A percentile compares a stretch with the other conserved stretches of the same genome.
Conservation (phyloP, 2,888 invertebrate genomes). For the Azorinus chamasolen region DNA sequence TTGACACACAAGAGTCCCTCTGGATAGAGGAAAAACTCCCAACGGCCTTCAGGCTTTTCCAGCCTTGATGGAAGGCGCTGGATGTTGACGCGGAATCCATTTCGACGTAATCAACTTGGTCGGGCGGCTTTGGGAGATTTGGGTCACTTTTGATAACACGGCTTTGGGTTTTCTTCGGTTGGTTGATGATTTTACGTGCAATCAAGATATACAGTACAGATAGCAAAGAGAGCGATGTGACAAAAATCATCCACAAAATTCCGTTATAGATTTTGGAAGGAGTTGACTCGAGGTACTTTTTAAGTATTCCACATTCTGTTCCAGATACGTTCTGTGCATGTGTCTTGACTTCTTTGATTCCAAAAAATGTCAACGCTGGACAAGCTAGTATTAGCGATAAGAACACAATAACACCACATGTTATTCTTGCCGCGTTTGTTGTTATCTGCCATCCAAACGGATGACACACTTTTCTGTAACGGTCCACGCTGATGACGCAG, state of each 20-base stretch:
- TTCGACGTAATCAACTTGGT: too few species aligned
- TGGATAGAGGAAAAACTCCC: too few species aligned
- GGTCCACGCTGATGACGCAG: conserved; percentile 51
- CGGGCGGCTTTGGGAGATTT: too few species aligned
- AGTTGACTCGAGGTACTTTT: conserved; percentile 30
- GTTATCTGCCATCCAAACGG: conserved; percentile 45
- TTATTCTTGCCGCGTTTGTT: conserved; percentile 25
- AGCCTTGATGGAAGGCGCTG: too few species aligned
- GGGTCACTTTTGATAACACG: too few species aligned
- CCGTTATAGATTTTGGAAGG: conserved; percentile 36
- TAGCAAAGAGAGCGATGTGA: conserved; percentile 20
- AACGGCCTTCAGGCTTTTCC: too few species aligned
- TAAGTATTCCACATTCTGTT: conserved; percentile 35
- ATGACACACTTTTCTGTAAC: conserved; percentile 52
- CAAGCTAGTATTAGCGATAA: conserved; percentile 35
- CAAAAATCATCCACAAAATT: conserved; percentile 45
- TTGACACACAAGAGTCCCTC: too few species aligned
- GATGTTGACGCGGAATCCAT: too few species aligned
- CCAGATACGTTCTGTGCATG: conserved; percentile 38
- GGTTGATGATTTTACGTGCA: conserved; percentile 32
- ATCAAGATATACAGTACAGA: conserved; percentile 38
- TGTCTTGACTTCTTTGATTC: conserved; percentile 32
- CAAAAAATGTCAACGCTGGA: conserved; percentile 54
- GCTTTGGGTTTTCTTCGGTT: conserved; percentile 7
- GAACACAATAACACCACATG: conserved; percentile 23